Base-by-base conservation (phyloP, 2,113 vertebrate genomes). In the Etia nguti region DNA sequence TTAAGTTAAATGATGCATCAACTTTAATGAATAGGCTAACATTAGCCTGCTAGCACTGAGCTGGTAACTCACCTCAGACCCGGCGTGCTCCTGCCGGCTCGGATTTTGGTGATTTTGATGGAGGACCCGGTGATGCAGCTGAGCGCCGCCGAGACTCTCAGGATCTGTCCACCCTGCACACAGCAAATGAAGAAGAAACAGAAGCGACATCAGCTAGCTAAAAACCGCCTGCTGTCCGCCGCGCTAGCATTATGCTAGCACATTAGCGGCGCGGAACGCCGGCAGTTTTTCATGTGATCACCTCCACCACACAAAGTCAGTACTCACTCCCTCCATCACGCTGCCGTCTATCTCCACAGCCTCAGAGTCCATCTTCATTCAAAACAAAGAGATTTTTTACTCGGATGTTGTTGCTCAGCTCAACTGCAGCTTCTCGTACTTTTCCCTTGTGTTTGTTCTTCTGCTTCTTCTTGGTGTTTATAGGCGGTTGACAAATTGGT, bases 291-390 rank as follows among this genome's bases (percentile, higher is more conserved):
- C 4, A 41, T 22, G 2, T 8, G 15, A 38, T 12, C 43, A 20
- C 10, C 16, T 29, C 3, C 20, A 12, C 26, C 20, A 6, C 13
- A 18, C 13, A 73, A 80, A n/a, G n/a, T 6, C 8, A 11, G 5
- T 62, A 94, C 98, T 98, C 92, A 99, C 98, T 94, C 98, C 98
- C 93, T 99, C 98, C 98, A 99, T 97, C 82, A 98, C 95, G 80
- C 97, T 97, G 86, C 98, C 98, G 91, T 99, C 98, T 55, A 99
- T 96, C 83, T 98, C 97, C 83, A 96, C 31, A 50, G 82, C 56
- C 20, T 94, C 88, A 8, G 94, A 89, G n/a, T 95, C 95, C 96
- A 96, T 96, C 86, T 93, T 95, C 79, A 48, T 16, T 11, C 54
- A 36, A 46, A 36, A 41, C 26, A 18, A 41, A 50, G 2, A 12